Conservation (phyloP, 2,888 invertebrate species). For the Chymomyza fuscimana region DNA sequence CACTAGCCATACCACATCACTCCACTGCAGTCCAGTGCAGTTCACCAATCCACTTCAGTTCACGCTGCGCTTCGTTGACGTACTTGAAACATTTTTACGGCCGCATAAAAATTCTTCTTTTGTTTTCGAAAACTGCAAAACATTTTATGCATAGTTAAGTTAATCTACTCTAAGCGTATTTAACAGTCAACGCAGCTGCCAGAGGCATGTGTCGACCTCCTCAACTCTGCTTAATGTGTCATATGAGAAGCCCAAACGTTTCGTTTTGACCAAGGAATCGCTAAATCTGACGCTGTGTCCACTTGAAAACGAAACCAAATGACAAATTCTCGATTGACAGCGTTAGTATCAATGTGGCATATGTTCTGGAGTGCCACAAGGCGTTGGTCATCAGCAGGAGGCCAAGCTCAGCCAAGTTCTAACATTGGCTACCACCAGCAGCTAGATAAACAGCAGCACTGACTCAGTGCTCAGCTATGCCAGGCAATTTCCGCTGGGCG, state of each 20-base stretch:
- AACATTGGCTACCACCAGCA: background rate
- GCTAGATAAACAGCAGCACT: background rate
- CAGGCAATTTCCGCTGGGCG: slow-evolving; percentile 50
- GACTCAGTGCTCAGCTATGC: slow-evolving; percentile 53
- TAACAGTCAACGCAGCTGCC: slow-evolving; percentile 49
- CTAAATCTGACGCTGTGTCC: slow-evolving; percentile 41
- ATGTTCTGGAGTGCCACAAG: slow-evolving; percentile 36
- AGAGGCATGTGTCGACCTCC: slow-evolving; percentile 66
- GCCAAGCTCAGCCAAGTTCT: background rate
- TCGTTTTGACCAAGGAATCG: slow-evolving; percentile 55
- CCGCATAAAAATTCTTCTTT: slow-evolving; percentile 56
- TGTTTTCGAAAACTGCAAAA: slow-evolving; percentile 48
- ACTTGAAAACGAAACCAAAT: slow-evolving; percentile 42
- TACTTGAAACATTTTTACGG: slow-evolving; percentile 64
- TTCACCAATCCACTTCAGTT: background rate
- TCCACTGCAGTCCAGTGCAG: background rate
- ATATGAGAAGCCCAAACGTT: slow-evolving; percentile 53
- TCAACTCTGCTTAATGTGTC: slow-evolving; percentile 49
- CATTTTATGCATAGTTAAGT: slow-evolving; percentile 70
- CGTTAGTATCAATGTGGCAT: slow-evolving; percentile 39
- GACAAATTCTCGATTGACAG: slow-evolving; percentile 8
- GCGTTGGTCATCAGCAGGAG: slow-evolving; percentile 24
- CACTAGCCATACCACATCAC: slow-evolving; percentile 39
- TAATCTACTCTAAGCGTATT: slow-evolving; percentile 69
- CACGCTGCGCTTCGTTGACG: slow-evolving; percentile 15